phyloP scores from a whole-genome alignment of 2,888 invertebrate genomes.

The Agriopis marginaria region DNA sequence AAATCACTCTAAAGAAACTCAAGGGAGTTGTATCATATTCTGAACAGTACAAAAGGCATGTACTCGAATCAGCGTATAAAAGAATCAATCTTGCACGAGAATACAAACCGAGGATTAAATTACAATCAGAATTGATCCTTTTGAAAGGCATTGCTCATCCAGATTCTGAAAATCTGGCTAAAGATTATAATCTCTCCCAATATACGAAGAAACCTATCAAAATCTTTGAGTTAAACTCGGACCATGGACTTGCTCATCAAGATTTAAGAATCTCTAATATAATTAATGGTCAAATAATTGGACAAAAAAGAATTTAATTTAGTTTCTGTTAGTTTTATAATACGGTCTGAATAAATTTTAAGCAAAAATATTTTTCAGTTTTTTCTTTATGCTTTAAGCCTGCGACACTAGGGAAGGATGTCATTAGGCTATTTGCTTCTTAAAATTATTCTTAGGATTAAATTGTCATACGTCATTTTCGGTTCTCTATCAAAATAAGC shows the following conservation, averaged over 20 bases:
- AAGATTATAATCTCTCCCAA: slow-evolving; percentile 63
- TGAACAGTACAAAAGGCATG: slow-evolving; percentile 51
- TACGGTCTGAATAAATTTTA: slow-evolving; percentile 3
- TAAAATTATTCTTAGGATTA: no score
- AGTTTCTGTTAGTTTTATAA: not conserved
- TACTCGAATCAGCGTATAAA: slow-evolving; percentile 52
- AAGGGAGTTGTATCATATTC: slow-evolving; percentile 49
- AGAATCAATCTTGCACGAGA: slow-evolving; percentile 54
- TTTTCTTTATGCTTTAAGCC: no score
- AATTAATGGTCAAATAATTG: slow-evolving; percentile 49
- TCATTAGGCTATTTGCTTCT: no score
- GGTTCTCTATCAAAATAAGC: no score
- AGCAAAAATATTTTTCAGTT: no score
- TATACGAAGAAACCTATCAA: slow-evolving; percentile 57
- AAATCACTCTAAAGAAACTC: slow-evolving; percentile 48
- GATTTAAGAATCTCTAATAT: slow-evolving; percentile 61
- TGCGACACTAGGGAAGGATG: no score
- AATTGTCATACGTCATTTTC: no score
- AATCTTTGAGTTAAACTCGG: slow-evolving; percentile 53
- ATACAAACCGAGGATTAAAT: slow-evolving; percentile 55
- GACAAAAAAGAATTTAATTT: not conserved
- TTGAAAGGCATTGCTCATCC: slow-evolving; percentile 56
- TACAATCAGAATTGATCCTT: slow-evolving; percentile 62
- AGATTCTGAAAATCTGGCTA: slow-evolving; percentile 40
- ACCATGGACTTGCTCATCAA: slow-evolving; percentile 53